phyloP scores from a whole-genome alignment of 35 echinoderm and acorn worm genomes.

The Apostichopus japonicus region DNA sequence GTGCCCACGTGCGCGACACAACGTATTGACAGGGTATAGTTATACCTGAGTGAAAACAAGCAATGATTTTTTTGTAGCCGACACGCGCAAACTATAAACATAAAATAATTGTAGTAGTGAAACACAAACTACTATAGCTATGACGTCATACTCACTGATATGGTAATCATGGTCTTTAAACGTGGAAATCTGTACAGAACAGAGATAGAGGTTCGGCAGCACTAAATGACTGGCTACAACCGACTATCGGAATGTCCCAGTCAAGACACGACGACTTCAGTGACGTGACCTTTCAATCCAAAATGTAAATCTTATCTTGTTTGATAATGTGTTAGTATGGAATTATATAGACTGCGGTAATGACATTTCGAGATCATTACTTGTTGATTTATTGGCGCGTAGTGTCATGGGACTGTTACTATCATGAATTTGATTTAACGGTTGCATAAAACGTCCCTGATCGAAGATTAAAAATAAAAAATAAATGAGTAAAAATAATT shows the following conservation, averaged over 20 bases:
- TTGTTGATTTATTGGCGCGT: slow-evolving; percentile 14
- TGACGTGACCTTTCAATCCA: neutral
- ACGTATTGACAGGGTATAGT: too few relatives aligned
- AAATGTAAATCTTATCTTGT: neutral
- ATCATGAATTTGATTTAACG: neutral
- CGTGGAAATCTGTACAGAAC: too few relatives aligned
- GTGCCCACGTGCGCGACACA: too few relatives aligned
- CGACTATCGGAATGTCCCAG: neutral
- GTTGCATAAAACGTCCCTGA: neutral
- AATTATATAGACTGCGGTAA: neutral
- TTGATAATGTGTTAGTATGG: neutral
- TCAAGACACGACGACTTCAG: neutral
- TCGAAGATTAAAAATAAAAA: slow-evolving; percentile 10
- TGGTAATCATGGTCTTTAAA: too few relatives aligned
- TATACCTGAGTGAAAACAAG: too few relatives aligned
- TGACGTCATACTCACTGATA: too few relatives aligned
- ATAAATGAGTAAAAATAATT: neutral
- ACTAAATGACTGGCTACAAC: neutral
- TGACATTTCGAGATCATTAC: neutral
- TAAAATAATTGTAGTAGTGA: too few relatives aligned
- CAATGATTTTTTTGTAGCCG: too few relatives aligned
- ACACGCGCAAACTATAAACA: too few relatives aligned
- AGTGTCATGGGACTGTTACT: slow-evolving; percentile 7
- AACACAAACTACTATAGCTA: too few relatives aligned
- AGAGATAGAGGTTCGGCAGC: too few relatives aligned